Percentiles rank a stretch among this genome's conserved stretches.
Evolutionary conservation across 2,888 invertebrate species (phyloP).

Genomic region (Melolontha melolontha): DNA sequence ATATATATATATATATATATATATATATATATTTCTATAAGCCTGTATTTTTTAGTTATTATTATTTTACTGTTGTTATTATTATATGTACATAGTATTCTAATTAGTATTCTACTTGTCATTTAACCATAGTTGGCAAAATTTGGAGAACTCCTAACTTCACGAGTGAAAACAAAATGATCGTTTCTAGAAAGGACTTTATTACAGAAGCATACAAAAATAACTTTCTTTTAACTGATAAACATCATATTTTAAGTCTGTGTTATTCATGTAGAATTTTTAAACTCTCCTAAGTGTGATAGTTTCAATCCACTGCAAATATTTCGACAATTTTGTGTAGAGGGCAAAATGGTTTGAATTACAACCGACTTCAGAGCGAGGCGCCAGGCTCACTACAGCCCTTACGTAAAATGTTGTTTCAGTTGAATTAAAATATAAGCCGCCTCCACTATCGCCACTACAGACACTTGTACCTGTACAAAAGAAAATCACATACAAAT

Average conservation of each 20-base stretch:
- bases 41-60: too few species aligned
- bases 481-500: background rate
- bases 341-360: slow-evolving; percentile 59
- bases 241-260: background rate
- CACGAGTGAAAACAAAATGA: too few species aligned
- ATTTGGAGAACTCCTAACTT: too few species aligned
- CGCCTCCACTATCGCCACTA: slow-evolving; percentile 67
- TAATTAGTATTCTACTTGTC: too few species aligned
- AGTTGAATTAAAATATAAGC: slow-evolving; percentile 60
- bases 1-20: too few species aligned
- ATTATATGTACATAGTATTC: too few species aligned
- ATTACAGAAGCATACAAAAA: too few species aligned
- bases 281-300: slow-evolving; percentile 1
- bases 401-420: slow-evolving; percentile 60
- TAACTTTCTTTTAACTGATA: background rate
- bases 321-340: slow-evolving; percentile 59
- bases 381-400: slow-evolving; percentile 64
- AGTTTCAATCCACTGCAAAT: slow-evolving; percentile 47
- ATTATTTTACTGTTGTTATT: too few species aligned
- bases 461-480: slow-evolving; percentile 64
- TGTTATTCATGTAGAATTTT: background rate
- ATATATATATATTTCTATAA: too few species aligned
- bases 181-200: too few species aligned
- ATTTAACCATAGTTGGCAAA: too few species aligned
- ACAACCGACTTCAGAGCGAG: slow-evolving; percentile 53